A percentile compares a stretch with the other conserved stretches of the same genome.
Conservation (phyloP, 2,797 vertebrate species). For the Eulemur rubriventer region DNA sequence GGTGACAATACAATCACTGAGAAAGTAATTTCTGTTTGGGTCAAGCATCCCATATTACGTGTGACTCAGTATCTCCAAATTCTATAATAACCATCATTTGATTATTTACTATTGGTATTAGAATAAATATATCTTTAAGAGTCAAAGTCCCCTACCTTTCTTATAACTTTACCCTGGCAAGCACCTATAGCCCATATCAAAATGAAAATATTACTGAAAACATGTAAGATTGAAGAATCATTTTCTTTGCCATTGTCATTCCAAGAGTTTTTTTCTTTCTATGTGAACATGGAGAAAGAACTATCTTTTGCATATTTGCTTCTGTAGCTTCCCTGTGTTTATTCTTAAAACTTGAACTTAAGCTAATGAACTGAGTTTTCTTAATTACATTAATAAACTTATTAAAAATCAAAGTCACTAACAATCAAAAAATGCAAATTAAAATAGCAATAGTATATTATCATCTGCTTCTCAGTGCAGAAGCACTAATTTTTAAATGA, state of each 20-base stretch:
- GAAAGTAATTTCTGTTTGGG: slow-evolving; percentile 32
- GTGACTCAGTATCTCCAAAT: not conserved
- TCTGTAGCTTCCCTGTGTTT: slow-evolving; percentile 25
- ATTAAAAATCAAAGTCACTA: slow-evolving; percentile 66
- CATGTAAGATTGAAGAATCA: not conserved
- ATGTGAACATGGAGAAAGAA: not conserved
- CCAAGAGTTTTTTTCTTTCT: not conserved
- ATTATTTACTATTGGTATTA: slow-evolving; percentile 34
- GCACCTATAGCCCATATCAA: not conserved
- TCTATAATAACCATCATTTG: slow-evolving; percentile 21
- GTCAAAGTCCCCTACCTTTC: not conserved
- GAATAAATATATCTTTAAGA: not conserved
- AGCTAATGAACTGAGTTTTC: slow-evolving; percentile 54
- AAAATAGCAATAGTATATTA: slow-evolving; percentile 50
- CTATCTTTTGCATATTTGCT: slow-evolving; percentile 12
- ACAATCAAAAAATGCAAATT: slow-evolving; percentile 70
- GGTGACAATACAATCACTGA: slow-evolving; percentile 14
- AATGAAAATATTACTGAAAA: slow-evolving; percentile 2
- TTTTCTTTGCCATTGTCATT: not conserved
- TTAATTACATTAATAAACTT: slow-evolving; percentile 71
- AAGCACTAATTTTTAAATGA: slow-evolving; percentile 65
- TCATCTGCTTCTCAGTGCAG: slow-evolving; percentile 41
- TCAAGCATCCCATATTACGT: not conserved
- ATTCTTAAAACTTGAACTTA: slow-evolving; percentile 56
- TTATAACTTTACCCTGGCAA: not conserved